A percentile compares a stretch with the other conserved stretches of the same genome.
Evolutionary conservation across 1,140 invertebrate genomes (phyloP).

Genomic region (Papilio machaon): DNA sequence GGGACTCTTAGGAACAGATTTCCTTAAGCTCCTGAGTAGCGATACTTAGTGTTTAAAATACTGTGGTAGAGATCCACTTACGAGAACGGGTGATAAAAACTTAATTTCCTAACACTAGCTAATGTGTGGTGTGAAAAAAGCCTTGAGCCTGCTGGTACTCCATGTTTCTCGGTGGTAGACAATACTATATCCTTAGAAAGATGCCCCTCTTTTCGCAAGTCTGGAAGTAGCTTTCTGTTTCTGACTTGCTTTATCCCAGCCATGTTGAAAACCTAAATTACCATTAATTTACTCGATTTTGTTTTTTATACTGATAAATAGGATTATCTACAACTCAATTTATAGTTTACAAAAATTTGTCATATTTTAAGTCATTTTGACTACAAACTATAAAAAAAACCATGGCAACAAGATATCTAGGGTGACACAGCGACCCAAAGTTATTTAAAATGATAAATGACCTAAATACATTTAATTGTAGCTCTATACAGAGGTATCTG

Average conservation of each 20-base stretch:
- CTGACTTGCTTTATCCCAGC: slow-evolving; percentile 69
- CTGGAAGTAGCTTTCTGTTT: slow-evolving; percentile 82
- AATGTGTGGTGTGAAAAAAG: slow-evolving; percentile 85
- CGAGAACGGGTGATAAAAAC: slow-evolving; percentile 77
- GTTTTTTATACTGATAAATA: slow-evolving; percentile 1
- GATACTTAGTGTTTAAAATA: neutral
- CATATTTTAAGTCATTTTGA: slow-evolving; percentile 5
- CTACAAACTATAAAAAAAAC: slow-evolving; percentile 19
- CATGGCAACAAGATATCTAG: slow-evolving; percentile 22
- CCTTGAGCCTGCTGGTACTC: slow-evolving; percentile 78
- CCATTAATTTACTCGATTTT: slow-evolving; percentile 35
- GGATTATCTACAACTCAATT: slow-evolving; percentile 4
- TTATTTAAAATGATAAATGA: neutral
- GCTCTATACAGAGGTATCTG: neutral
- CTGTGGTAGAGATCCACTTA: slow-evolving; percentile 53
- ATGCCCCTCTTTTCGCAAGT: slow-evolving; percentile 82
- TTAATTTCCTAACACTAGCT: slow-evolving; percentile 80
- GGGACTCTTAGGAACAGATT: neutral
- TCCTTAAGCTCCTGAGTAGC: neutral
- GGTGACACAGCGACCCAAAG: no score
- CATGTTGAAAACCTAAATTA: slow-evolving; percentile 49
- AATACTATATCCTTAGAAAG: slow-evolving; percentile 80
- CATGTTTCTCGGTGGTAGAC: slow-evolving; percentile 63
- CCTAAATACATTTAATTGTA: neutral
- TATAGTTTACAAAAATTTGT: slow-evolving; percentile 8